Percentiles rank a stretch among this genome's conserved stretches.
Evolutionary conservation across 2,888 invertebrate species (phyloP).

Genomic region (Xestoiulus laeticollis): DNA sequence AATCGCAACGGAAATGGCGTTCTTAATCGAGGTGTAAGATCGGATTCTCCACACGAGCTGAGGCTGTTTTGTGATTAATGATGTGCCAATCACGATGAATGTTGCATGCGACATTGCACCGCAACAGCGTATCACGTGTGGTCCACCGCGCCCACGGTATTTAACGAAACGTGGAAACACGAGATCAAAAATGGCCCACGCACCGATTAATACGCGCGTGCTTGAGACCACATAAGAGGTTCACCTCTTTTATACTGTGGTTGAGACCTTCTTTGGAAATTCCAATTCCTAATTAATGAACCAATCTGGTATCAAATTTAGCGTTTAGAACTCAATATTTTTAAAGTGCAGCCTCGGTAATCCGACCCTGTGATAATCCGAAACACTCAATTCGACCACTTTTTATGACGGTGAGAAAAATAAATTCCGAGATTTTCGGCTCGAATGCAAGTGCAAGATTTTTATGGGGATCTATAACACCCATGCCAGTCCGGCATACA

Average conservation of each 20-base stretch:
- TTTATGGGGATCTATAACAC: no score
- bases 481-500: no score
- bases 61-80: not conserved
- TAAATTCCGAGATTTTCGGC: no score
- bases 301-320: not conserved
- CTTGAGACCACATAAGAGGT: no score
- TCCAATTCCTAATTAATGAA: not conserved
- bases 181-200: not conserved
- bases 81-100: not conserved
- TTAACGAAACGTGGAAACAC: not conserved
- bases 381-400: no score
- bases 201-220: not conserved
- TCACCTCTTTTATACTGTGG: no score
- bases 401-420: no score
- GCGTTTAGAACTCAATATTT: no score
- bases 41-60: slow-evolving; percentile 8
- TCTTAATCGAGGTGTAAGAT: not conserved
- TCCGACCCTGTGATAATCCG: no score
- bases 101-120: not conserved
- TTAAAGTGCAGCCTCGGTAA: no score
- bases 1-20: not conserved
- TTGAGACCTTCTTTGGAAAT: not conserved
- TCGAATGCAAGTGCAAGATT: no score
- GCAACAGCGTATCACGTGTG: not conserved
- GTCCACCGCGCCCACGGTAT: not conserved